These are phyloP conservation scores for Phyllostomus discolor DNA, from an alignment of 2,113 vertebrate species.

Conservation along the genomic window DNA sequence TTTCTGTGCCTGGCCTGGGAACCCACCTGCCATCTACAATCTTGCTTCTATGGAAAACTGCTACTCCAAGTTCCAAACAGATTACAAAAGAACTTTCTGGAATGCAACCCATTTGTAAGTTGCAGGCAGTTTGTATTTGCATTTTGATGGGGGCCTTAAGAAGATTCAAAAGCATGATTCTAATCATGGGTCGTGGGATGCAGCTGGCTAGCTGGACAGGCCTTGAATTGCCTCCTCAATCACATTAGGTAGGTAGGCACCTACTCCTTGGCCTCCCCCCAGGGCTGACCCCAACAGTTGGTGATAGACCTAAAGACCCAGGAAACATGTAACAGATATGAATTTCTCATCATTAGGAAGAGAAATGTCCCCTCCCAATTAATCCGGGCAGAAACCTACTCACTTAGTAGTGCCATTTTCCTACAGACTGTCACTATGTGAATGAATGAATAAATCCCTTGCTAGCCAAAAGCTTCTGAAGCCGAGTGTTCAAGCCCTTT, in stretches of 20 bases:
- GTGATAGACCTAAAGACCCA: slow-evolving; percentile 17
- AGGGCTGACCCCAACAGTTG: neutral
- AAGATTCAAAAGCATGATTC: slow-evolving; percentile 12
- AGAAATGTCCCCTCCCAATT: slow-evolving; percentile 43
- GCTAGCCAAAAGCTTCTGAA: slow-evolving; percentile 62
- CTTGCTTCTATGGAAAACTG: slow-evolving; percentile 54
- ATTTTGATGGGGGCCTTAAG: slow-evolving; percentile 59
- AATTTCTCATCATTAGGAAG: slow-evolving; percentile 56
- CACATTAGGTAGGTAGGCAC: neutral
- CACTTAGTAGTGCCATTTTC: slow-evolving; percentile 52
- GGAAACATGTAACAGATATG: slow-evolving; percentile 33
- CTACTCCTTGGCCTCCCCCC: neutral
- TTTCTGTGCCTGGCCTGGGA: slow-evolving; percentile 61
- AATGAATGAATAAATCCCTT: slow-evolving; percentile 65
- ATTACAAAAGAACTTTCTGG: slow-evolving; percentile 67
- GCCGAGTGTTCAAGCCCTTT: slow-evolving; percentile 47
- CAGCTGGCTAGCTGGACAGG: neutral
- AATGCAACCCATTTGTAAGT: slow-evolving; percentile 51
- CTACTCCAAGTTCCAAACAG: slow-evolving; percentile 49
- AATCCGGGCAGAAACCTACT: slow-evolving; percentile 54
- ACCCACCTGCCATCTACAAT: slow-evolving; percentile 39
- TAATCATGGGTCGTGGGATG: neutral
- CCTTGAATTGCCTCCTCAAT: neutral
- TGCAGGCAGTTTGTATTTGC: slow-evolving; percentile 48
- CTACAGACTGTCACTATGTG: slow-evolving; percentile 40